Evolutionary conservation across 1,140 invertebrate species (phyloP).

Genomic region (Eriocheir sinensis): DNA sequence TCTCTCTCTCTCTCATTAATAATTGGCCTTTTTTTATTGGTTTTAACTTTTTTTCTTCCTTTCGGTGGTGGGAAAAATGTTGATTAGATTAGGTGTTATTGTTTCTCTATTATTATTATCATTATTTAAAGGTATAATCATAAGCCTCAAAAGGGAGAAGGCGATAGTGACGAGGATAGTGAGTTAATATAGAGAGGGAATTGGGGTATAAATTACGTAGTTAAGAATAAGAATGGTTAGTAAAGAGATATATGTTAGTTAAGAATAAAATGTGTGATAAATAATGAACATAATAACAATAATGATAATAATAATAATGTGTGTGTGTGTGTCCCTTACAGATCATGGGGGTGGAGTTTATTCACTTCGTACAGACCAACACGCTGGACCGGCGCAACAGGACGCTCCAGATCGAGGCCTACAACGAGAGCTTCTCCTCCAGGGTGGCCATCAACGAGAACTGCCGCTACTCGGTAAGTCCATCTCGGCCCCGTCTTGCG

Average conservation of each 20-base stretch:
- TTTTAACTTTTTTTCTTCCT: too few species aligned
- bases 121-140: too few species aligned
- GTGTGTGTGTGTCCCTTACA: slow-evolving; percentile 83
- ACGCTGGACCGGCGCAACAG: slow-evolving; percentile 90
- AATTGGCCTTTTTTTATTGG: too few species aligned
- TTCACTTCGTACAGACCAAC: slow-evolving; percentile 97
- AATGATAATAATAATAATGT: neutral
- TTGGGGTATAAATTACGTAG: too few species aligned
- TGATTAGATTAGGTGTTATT: too few species aligned
- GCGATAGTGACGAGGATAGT: too few species aligned
- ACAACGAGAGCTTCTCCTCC: slow-evolving; percentile 95
- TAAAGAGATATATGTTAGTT: neutral
- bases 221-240: neutral
- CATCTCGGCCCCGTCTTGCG: too few species aligned
- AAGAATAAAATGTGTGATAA: neutral
- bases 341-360: slow-evolving; percentile 96
- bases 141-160: too few species aligned
- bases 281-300: neutral
- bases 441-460: slow-evolving; percentile 94
- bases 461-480: slow-evolving; percentile 93
- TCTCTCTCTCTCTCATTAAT: too few species aligned
- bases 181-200: too few species aligned
- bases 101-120: too few species aligned
- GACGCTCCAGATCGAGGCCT: slow-evolving; percentile 94
- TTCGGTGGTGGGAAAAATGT: too few species aligned